Base-by-base conservation (phyloP, 1,140 invertebrate genomes). In the Neodiprion fabricii region DNA sequence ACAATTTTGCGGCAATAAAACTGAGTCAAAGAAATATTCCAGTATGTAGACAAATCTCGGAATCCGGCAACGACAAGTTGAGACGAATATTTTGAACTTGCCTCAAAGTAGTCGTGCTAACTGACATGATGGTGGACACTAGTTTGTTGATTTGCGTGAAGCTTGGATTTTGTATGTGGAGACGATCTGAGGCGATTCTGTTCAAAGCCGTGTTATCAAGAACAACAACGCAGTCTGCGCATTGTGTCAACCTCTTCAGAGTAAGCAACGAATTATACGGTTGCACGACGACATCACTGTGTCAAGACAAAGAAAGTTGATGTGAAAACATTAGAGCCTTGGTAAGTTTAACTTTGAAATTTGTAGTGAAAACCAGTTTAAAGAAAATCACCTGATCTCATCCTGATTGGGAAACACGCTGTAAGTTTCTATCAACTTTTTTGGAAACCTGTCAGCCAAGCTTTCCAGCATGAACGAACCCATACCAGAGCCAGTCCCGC, bases 341-440 rank as follows among this genome's bases (percentile, higher is more conserved):
- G 0, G 28, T 5, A 40, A 40, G 28, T 40, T 40, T 40, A 40
- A 28, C 66, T 68, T 40, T 40, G 28, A 2, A 5, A 40, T 40
- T 40, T 40, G 28, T 40, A 40, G 28, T 70, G 71, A 76, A 74
- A 77, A 65, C 61, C 11, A 74, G 72, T 73, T 40, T 40, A 40
- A 40, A 67, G 50, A 71, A 74, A 47, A 47, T 76, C 87, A 94
- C 94, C 93, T 95, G 80, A 96, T 96, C 93, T 99, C 97, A 90
- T 99, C 97, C 84, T 98, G 94, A 89, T 99, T 99, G 1, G 98
- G 98, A 88, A 99, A 99, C 0, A 99, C 98, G 83, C 98, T 99
- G 86, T 99, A 99, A 0, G 98, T 99, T 89, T 99, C 96, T 21
- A 99, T 96, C 5, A 99, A 87, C 85, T 99, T 99, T 87, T 99